phyloP scores from a whole-genome alignment of 2,888 invertebrate species.

The Temnothorax ravouxi region DNA sequence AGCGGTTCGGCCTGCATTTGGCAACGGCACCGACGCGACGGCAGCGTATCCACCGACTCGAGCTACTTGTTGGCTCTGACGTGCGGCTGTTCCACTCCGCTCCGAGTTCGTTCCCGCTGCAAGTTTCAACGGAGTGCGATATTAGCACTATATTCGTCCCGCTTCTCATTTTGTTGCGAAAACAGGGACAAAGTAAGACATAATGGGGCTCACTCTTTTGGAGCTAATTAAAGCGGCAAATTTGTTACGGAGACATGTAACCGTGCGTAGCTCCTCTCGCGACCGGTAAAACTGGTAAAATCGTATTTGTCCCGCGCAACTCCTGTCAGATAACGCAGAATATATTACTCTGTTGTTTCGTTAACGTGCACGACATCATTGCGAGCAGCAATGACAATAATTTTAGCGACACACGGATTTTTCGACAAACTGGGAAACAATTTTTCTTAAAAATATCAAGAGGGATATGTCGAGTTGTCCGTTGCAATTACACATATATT shows the following conservation, averaged over 20 bases:
- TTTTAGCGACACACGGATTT: background rate
- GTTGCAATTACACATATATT: background rate
- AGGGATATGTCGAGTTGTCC: too few relatives aligned
- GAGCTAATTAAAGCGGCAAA: conserved; percentile 67
- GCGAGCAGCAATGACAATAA: background rate
- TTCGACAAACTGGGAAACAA: background rate
- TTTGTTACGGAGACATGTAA: conserved; percentile 43
- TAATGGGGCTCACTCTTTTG: conserved; percentile 51
- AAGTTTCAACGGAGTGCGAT: conserved; percentile 54
- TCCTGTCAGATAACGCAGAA: conserved; percentile 5
- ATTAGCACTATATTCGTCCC: conserved; percentile 55
- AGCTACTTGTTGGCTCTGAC: conserved; percentile 72
- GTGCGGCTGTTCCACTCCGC: conserved; percentile 48
- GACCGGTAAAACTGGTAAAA: conserved; percentile 10
- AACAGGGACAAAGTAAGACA: conserved; percentile 63
- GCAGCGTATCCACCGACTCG: conserved; percentile 65
- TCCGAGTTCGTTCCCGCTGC: conserved; percentile 43
- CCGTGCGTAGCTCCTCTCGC: conserved; percentile 2
- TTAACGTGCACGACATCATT: background rate
- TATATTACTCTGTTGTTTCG: background rate
- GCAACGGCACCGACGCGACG: conserved; percentile 68
- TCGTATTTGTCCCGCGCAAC: conserved; percentile 18
- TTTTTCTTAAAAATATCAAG: background rate
- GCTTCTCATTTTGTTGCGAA: conserved; percentile 57
- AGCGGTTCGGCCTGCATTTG: conserved; percentile 73